Base-by-base conservation (phyloP, 2,113 vertebrate species). In the Sakesphorus luctuosus region DNA sequence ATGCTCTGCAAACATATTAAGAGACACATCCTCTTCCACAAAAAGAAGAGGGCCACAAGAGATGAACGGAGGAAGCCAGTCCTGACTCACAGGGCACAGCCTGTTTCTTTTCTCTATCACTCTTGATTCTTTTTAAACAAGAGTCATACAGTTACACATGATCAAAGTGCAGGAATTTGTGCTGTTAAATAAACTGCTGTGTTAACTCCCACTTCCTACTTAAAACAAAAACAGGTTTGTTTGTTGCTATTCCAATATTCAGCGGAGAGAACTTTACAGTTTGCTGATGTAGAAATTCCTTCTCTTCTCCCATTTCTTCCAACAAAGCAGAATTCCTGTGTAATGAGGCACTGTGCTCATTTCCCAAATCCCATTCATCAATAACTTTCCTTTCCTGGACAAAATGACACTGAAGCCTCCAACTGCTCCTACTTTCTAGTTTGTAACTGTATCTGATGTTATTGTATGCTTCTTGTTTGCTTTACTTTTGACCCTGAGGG, bases 101-200 rank as follows among this genome's bases (percentile, higher is more conserved):
- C 50, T 93, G 59, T 9, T 86, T 29, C 40, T 84, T 74, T 52
- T 76, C 89, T 79, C 33, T 56, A 56, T 38, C 0, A 1, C 28
- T 94, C 56, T 62, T 80, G 33, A 31, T 72, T 71, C 35, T 74
- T 94, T 96, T 89, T 89, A 87, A 87, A 79, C 85, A 90, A 85
- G 33, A 93, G 43, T 18, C 80, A 81, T 47, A 74, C 35, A 84
- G 47, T 88, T 80, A 84, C 46, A 82, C 44, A 76, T 3, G 23
- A 96, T 47, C 72, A 80, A 90, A 88, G 66, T 69, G 77, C 53
- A 95, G 74, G 84, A 95, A 91, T 65, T 53, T 76, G 33, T 16
- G 44, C 62, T 95, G 71, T 93, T 95, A 95, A 95, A 93, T 87
- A 91, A 95, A 91, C 62, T 83, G 46, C 73, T 66, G 24, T 83